These are phyloP conservation scores for Montipora sp. DNA, from an alignment of 64 coral and sea anemone species.

Conservation along the genomic window DNA sequence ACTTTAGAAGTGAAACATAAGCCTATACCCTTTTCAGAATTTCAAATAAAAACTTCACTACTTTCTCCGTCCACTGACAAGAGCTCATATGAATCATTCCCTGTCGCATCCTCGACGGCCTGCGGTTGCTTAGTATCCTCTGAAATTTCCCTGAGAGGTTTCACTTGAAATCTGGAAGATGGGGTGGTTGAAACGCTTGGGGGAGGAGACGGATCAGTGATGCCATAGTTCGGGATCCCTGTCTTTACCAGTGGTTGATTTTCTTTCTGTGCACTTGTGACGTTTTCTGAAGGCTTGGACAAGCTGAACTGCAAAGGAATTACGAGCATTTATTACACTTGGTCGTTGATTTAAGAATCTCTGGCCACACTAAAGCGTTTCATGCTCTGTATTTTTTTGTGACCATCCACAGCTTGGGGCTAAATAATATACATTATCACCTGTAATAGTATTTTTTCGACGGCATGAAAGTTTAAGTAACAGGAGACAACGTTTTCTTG, in stretches of 20 bases:
- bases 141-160: not conserved
- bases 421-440: no score
- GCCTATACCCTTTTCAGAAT: not conserved
- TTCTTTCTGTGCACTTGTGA: not conserved
- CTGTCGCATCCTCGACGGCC: not conserved
- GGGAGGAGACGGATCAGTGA: slow-evolving; percentile 20
- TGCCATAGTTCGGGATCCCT: slow-evolving; percentile 9
- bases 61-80: slow-evolving; percentile 10
- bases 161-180: slow-evolving; percentile 28
- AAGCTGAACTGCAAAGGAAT: slow-evolving; percentile 11
- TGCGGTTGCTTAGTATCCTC: not conserved
- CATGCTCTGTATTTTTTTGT: no score
- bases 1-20: no score
- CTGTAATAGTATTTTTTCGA: no score
- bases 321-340: not conserved
- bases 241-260: slow-evolving; percentile 11
- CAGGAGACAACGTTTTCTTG: no score
- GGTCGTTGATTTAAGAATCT: no score
- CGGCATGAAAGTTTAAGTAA: no score
- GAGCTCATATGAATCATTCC: not conserved
- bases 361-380: no score
- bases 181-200: not conserved
- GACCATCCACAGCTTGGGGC: no score
- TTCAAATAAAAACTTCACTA: slow-evolving; percentile 13
- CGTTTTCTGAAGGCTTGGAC: not conserved